phyloP scores from a whole-genome alignment of 2,797 vertebrate genomes.

The Rousettus madagascariensis region DNA sequence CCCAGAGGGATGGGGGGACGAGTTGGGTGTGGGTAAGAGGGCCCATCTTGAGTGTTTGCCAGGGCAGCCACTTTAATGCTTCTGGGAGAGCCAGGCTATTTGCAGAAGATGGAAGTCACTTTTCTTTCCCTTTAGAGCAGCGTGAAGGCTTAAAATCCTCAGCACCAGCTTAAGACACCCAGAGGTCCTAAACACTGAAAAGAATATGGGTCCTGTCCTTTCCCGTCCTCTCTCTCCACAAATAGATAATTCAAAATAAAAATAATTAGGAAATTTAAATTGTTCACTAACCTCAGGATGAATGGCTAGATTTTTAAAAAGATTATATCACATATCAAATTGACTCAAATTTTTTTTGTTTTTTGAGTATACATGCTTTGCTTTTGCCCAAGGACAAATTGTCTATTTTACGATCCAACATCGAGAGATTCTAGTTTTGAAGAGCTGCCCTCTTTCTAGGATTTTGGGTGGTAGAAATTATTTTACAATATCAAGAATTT shows the following conservation, averaged over 20 bases:
- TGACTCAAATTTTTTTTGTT: background rate
- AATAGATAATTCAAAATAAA: conserved; percentile 49
- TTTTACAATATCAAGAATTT: conserved; percentile 60
- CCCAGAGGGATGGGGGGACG: background rate
- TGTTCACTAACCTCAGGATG: background rate
- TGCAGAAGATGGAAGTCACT: background rate
- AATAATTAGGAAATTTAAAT: conserved; percentile 40
- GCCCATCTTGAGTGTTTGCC: background rate
- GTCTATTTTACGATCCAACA: conserved; percentile 4
- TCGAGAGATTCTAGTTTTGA: conserved; percentile 8
- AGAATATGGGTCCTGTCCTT: background rate
- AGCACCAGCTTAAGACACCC: background rate
- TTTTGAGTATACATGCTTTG: background rate
- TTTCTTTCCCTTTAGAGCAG: background rate
- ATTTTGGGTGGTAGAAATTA: conserved; percentile 51
- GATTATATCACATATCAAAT: conserved; percentile 35
- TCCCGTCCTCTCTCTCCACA: background rate
- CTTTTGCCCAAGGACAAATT: conserved; percentile 5
- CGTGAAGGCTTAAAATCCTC: background rate
- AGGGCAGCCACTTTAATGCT: background rate
- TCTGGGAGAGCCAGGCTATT: conserved; percentile 3
- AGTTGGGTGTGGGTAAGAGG: background rate
- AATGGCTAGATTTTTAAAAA: conserved; percentile 46
- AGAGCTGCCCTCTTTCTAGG: conserved; percentile 7
- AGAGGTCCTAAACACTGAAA: conserved; percentile 24